Conservation (phyloP, 2,797 vertebrate species). For the Rhodeus uyekii region DNA sequence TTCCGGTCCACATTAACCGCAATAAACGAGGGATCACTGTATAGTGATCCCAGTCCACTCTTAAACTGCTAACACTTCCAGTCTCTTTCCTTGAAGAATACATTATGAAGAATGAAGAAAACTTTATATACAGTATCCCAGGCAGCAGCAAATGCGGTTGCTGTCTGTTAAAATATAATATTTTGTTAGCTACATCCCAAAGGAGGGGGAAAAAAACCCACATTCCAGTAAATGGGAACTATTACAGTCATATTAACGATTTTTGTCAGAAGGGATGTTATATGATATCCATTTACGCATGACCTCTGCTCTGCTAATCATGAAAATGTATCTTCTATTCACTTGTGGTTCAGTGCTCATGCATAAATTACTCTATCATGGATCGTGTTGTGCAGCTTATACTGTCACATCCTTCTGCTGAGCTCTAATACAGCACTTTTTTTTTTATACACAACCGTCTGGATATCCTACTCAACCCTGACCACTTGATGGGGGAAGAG, state of each 20-base stretch:
- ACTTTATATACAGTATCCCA: neutral
- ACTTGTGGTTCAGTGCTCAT: constrained; percentile 45
- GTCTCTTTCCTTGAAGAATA: neutral
- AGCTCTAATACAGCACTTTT: neutral
- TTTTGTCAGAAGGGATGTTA: constrained; percentile 55
- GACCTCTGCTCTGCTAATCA: constrained; percentile 38
- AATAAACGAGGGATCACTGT: too few species aligned
- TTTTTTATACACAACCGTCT: constrained; percentile 22
- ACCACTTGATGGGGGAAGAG: constrained; percentile 51
- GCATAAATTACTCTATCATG: constrained; percentile 52
- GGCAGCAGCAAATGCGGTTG: neutral
- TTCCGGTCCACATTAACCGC: too few species aligned
- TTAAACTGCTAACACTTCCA: neutral
- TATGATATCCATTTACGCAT: constrained; percentile 52
- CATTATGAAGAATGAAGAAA: neutral
- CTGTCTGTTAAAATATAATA: constrained; percentile 40
- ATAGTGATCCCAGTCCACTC: neutral
- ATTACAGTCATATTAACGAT: constrained; percentile 60
- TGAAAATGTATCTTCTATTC: constrained; percentile 53
- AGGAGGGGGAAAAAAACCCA: constrained; percentile 32
- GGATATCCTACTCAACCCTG: constrained; percentile 26
- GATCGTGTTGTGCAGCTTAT: constrained; percentile 41
- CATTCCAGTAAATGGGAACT: constrained; percentile 59
- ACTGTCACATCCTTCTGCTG: constrained; percentile 31
- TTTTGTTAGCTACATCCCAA: constrained; percentile 54